Conservation (phyloP, 2,888 invertebrate species). For the Drosophila meridiana region DNA sequence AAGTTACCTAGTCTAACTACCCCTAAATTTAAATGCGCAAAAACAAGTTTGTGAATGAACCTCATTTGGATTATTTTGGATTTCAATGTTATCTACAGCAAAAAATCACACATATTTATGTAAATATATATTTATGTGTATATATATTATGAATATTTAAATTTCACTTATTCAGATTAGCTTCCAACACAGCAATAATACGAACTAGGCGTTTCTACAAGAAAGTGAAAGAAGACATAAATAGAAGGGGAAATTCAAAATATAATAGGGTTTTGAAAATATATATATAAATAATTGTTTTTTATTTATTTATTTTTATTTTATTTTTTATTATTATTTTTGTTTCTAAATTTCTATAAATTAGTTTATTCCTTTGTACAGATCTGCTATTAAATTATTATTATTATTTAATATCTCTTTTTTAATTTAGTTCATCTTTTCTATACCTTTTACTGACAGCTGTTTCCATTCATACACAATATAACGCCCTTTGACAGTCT, state of each 20-base stretch:
- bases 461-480: background rate
- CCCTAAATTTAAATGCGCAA: slow-evolving; percentile 4
- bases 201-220: background rate
- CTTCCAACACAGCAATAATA: background rate
- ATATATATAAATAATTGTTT: too few relatives aligned
- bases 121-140: background rate
- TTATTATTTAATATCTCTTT: too few relatives aligned
- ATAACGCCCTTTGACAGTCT: background rate
- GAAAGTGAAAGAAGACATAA: background rate
- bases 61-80: background rate
- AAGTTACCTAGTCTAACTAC: background rate
- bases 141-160: background rate
- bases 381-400: too few relatives aligned
- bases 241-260: background rate
- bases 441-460: background rate
- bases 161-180: background rate
- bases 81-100: background rate
- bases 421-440: background rate
- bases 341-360: too few relatives aligned
- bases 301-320: too few relatives aligned
- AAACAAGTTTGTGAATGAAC: slow-evolving; percentile 28
- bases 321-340: too few relatives aligned
- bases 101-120: background rate
- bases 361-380: too few relatives aligned
- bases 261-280: too few relatives aligned